Base-by-base conservation (phyloP, 2,113 vertebrate species). In the Bungarus multicinctus region DNA sequence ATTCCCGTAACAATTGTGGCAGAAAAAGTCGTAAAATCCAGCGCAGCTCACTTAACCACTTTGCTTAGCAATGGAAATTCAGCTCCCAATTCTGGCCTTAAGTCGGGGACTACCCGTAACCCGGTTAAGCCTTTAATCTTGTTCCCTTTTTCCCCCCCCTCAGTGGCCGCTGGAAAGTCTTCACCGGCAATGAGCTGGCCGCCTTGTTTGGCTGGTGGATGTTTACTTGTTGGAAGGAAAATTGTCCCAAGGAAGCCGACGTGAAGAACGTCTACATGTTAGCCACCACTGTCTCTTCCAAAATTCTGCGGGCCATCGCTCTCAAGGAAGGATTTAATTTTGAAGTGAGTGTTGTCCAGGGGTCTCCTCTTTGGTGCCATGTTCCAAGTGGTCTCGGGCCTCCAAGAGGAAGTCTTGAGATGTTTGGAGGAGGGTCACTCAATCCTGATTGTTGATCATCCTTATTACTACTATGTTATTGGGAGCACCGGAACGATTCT, bases 181-280 rank as follows among this genome's bases (percentile, higher is more conserved):
- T 99, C 97, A 98, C 98, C 0, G 99, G 99, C 1, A 99, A 99
- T 0, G 99, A 99, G 95, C 92, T 99, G 69, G 99, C 99, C 0
- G 99, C 99, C 14, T 94, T 99, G 94, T 98, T 99, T 53, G 99
- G 99, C 0, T 99, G 99, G 99, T 99, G 99, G 99, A 98, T 99
- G 98, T 98, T 99, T 92, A 98, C 97, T 10, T 96, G 98, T 94
- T 99, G 99, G 99, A 98, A 98, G 94, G 96, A 98, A 92, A 97
- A 85, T 16, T 95, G 97, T 58, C 85, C 97, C 0, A 96, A 96
- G 11, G 96, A 96, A 14, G 96, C 97, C 0, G 98, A 98, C 1
- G 95, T 97, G 30, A 96, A 96, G 91, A 96, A 95, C 0, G 93
- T 99, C 34, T 98, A 98, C 96, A 99, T 99, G 99, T 88, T 99